Base-by-base conservation (phyloP, 2,888 invertebrate genomes). In the Ophraella communa region DNA sequence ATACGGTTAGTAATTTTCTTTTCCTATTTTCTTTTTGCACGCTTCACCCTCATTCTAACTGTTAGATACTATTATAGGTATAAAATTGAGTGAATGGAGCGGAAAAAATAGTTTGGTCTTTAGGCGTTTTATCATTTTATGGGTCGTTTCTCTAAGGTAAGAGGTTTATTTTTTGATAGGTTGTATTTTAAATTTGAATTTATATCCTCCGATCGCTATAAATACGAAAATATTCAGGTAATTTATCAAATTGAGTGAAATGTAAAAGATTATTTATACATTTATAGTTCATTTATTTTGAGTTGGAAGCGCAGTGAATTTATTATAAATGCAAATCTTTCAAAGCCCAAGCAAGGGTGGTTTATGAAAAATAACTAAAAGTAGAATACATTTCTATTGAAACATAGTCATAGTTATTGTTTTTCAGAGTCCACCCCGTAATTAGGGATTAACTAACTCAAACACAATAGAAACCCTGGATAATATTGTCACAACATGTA, bases 1-100 rank as follows among this genome's bases (percentile, higher is more conserved):
- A n/a, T n/a, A n/a, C n/a, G n/a, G 49, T 20, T 42, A 44, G 64
- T 70, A 68, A 68, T 66, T 68, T 64, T 64, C 66, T 62, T 66
- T 60, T 64, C 59, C 62, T 64, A 64, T 67, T 53, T 53, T 27
- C 53, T 49, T 55, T 65, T 44, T 47, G 35, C 47, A 30, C 24
- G 57, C 35, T 60, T 45, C 52, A 58, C 60, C 60, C 44, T 64
- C 56, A 35, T 60, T 64, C 35, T 56, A 53, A 61, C 61, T 57
- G 53, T 53, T 23, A 55, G 68, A 44, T 45, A 60, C 66, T 56
- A 51, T 63, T 64, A 62, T 64, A 52, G 45, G 51, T 62, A 51
- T 62, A 64, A 65, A 62, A 60, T 66, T 57, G 59, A 68, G 52
- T 60, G 56, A 60, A 54, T 56, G 56, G 60, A 14, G 33, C 57